phyloP scores from a whole-genome alignment of 2,888 invertebrate genomes.

The Sisyra nigra region DNA sequence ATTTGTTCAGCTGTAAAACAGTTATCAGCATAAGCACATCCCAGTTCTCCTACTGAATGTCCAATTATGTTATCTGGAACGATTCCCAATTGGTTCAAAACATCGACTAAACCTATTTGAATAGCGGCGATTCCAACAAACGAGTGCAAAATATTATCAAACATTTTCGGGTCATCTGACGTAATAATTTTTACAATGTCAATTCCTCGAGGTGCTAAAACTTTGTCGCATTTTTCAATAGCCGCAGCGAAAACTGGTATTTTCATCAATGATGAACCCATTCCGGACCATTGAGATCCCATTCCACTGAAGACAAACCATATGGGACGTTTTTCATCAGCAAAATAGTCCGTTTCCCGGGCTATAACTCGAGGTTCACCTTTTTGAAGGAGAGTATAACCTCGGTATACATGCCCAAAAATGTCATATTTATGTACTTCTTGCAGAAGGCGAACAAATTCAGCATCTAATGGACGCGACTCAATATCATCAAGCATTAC shows the following conservation, averaged over 20 bases:
- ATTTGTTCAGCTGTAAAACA: conserved; percentile 70
- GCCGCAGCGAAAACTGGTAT: conserved; percentile 48
- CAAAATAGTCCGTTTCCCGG: conserved; percentile 40
- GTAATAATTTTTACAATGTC: conserved; percentile 47
- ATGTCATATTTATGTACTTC: conserved; percentile 29
- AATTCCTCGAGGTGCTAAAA: conserved; percentile 43
- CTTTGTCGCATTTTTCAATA: conserved; percentile 41
- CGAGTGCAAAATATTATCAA: conserved; percentile 50
- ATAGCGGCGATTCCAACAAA: conserved; percentile 63
- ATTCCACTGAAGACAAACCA: conserved; percentile 63
- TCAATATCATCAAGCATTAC: conserved; percentile 45
- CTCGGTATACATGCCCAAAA: conserved; percentile 43
- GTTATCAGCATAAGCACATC: conserved; percentile 83
- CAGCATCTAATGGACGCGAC: conserved; percentile 41
- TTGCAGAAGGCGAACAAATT: conserved; percentile 41
- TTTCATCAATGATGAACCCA: conserved; percentile 48
- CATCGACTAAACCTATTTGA: conserved; percentile 30
- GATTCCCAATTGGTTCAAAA: conserved; percentile 31
- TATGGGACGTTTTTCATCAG: conserved; percentile 40
- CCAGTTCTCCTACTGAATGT: conserved; percentile 80
- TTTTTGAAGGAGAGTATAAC: conserved; percentile 33
- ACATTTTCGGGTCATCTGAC: conserved; percentile 40
- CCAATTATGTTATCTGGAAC: conserved; percentile 24
- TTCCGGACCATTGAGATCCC: conserved; percentile 58
- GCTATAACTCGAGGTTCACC: conserved; percentile 20